Evolutionary conservation across 2,888 invertebrate species (phyloP).

Genomic region (Temnothorax ravouxi): DNA sequence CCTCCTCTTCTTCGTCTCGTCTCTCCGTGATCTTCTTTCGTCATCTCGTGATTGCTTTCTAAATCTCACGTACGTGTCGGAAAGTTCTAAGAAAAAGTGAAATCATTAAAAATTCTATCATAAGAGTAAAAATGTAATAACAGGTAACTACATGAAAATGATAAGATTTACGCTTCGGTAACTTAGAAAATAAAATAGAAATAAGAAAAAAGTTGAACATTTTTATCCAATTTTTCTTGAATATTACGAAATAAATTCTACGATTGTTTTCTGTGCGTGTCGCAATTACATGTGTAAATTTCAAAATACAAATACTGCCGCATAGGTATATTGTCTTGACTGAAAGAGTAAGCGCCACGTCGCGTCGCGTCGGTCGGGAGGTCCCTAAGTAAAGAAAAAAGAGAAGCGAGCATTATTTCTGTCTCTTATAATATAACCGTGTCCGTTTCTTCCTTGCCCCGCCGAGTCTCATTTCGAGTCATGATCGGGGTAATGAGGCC

Average conservation of each 20-base stretch:
- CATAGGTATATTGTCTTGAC: background rate
- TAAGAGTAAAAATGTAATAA: slow-evolving; percentile 19
- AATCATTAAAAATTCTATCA: slow-evolving; percentile 17
- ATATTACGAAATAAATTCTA: background rate
- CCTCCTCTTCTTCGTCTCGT: slow-evolving; percentile 48
- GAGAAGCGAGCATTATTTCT: slow-evolving; percentile 81
- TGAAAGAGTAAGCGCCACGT: slow-evolving; percentile 26
- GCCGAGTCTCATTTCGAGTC: slow-evolving; percentile 83
- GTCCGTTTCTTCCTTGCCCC: slow-evolving; percentile 81
- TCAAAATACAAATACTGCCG: background rate
- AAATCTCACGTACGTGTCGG: slow-evolving; percentile 69
- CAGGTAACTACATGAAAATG: slow-evolving; percentile 13
- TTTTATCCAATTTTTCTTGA: background rate
- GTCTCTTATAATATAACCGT: slow-evolving; percentile 85
- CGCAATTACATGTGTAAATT: slow-evolving; percentile 5
- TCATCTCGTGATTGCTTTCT: slow-evolving; percentile 65
- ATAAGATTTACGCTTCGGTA: slow-evolving; percentile 33
- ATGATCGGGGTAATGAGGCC: slow-evolving; percentile 86
- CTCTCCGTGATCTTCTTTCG: slow-evolving; percentile 51
- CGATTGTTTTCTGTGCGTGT: background rate
- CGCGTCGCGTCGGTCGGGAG: slow-evolving; percentile 50
- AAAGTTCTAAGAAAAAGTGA: slow-evolving; percentile 37
- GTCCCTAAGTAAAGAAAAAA: slow-evolving; percentile 78
- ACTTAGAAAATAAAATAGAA: background rate
- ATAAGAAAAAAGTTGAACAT: background rate